Conservation (phyloP, 2,888 invertebrate species). For the Sphinx pinastri region DNA sequence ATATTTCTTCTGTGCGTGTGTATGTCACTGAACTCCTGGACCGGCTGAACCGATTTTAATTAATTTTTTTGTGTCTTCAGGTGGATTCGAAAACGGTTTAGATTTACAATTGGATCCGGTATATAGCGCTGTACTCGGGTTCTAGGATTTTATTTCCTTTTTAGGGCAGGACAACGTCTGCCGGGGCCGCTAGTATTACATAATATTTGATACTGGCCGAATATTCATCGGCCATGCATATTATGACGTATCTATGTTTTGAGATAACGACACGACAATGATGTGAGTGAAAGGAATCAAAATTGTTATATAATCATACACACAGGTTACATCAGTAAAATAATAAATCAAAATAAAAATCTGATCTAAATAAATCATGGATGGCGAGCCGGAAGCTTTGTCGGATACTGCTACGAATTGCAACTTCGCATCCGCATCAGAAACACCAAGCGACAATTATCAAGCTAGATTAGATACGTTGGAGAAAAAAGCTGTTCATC, state of each 20-base stretch:
- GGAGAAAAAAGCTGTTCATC: constrained; percentile 78
- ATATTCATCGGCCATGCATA: not conserved
- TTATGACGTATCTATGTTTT: not conserved
- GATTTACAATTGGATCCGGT: too few relatives aligned
- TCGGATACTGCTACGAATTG: constrained; percentile 72
- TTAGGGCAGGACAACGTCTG: too few relatives aligned
- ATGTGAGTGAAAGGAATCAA: constrained; percentile 25
- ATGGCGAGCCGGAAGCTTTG: constrained; percentile 70
- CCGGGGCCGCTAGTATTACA: too few relatives aligned
- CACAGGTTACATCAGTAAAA: constrained; percentile 12
- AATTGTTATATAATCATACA: constrained; percentile 24
- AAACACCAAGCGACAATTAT: constrained; percentile 66
- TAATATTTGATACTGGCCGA: constrained; percentile 25
- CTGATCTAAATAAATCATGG: constrained; percentile 52
- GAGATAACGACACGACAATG: not conserved
- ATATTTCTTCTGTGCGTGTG: too few relatives aligned
- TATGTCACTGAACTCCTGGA: too few relatives aligned
- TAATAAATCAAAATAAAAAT: not conserved
- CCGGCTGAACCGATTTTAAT: too few relatives aligned
- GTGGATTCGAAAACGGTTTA: too few relatives aligned
- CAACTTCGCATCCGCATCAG: constrained; percentile 65
- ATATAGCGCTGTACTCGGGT: too few relatives aligned
- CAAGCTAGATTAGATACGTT: constrained; percentile 74
- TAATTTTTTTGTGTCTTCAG: too few relatives aligned
- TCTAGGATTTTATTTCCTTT: too few relatives aligned